Evolutionary conservation across 2,113 vertebrate genomes (phyloP), one percentile per base, ranked within the genome.

Genomic region (Sylvilagus bachmani): DNA sequence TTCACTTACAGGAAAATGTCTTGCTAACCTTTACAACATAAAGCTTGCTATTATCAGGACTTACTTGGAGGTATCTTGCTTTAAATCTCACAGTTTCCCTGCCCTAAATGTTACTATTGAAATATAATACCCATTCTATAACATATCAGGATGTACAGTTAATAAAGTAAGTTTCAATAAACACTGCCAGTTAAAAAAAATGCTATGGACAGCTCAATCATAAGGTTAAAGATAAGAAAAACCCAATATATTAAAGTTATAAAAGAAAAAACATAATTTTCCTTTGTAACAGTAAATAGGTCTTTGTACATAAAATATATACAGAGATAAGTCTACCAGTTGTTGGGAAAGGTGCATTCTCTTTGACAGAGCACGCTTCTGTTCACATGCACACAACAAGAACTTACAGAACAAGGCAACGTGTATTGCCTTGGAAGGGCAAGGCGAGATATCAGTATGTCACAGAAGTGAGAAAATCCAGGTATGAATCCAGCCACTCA

Each of bases 311-410:
- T 44, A 31, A 90, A 90, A 89, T 95, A 90, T 73, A 80, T 85
- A 73, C 93, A 89, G 49, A 77, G 92, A 66, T 84, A 66, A 81
- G n/a, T 55, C 62, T 36, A 82, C 12, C 22, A 71, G 81, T 1
- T 70, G 66, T 84, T 78, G 71, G 70, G 92, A 94, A 80, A 95
- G 95, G 91, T 97, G 97, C 94, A 95, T 94, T 97, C 98, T 98
- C 98, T 98, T 98, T 98, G 98, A 99, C 97, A 98, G 98, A 99
- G 98, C 98, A 99, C 98, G 98, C 98, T 99, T 96, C 98, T 98
- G 98, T 98, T 98, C 98, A 98, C 98, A 98, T 98, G 98, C 96
- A 98, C 93, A 95, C 92, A 93, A 97, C 74, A 87, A 14, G 86
- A 88, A 95, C 62, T 82, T 58, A 12, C 16, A 79, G 16, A 70